These are phyloP conservation scores for Echeneis naucrates DNA, from an alignment of 2,797 vertebrate species.

Conservation along the genomic window DNA sequence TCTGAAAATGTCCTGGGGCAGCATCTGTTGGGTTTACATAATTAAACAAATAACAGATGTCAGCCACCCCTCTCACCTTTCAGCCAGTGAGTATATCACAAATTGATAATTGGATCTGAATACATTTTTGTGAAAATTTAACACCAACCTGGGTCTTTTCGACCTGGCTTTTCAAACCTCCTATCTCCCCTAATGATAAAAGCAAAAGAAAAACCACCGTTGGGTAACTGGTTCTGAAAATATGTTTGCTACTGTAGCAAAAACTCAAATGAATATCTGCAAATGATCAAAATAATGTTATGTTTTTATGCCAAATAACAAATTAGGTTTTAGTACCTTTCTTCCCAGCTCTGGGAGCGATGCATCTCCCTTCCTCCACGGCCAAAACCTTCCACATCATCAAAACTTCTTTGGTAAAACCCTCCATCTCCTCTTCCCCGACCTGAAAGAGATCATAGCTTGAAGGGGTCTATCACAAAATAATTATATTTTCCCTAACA, in stretches of 20 bases:
- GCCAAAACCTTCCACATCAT: slow-evolving; percentile 98
- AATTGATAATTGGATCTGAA: slow-evolving; percentile 36
- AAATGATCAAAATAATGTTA: not conserved
- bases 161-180: slow-evolving; percentile 98
- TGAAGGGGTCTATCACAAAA: not conserved
- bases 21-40: slow-evolving; percentile 66
- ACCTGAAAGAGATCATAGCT: slow-evolving; percentile 81
- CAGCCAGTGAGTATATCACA: slow-evolving; percentile 6
- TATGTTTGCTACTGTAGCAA: not conserved
- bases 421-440: slow-evolving; percentile 97
- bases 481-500: not conserved
- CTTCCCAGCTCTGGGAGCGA: slow-evolving; percentile 99
- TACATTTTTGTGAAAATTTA: slow-evolving; percentile 7
- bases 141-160: slow-evolving; percentile 97
- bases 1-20: slow-evolving; percentile 84
- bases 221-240: not conserved
- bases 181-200: slow-evolving; percentile 90
- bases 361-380: slow-evolving; percentile 97
- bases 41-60: slow-evolving; percentile 25
- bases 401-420: slow-evolving; percentile 99
- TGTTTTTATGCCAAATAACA: not conserved
- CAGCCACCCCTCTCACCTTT: slow-evolving; percentile 18
- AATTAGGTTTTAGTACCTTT: slow-evolving; percentile 86
- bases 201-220: slow-evolving; percentile 8
- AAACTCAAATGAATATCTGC: not conserved